These are phyloP conservation scores for Theristicus caerulescens DNA, from an alignment of 2,113 vertebrate species.

Conservation along the genomic window DNA sequence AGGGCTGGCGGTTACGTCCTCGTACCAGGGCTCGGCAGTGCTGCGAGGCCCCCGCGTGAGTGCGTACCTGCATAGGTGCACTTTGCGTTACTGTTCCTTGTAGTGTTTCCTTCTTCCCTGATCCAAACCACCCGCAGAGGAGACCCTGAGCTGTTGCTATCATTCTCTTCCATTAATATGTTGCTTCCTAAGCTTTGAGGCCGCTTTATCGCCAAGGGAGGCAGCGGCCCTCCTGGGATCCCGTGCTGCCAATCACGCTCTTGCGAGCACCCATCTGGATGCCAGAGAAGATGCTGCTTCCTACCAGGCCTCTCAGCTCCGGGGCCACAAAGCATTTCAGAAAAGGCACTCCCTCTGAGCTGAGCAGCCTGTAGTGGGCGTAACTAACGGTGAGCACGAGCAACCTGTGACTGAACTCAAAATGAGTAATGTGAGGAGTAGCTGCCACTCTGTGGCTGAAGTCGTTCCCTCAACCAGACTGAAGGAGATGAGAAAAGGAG, in stretches of 20 bases:
- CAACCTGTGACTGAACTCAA: neutral
- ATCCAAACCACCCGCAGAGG: neutral
- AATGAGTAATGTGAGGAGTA: neutral
- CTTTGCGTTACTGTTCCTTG: fast-evolving
- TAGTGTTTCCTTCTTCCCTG: neutral
- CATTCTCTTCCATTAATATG: fast-evolving
- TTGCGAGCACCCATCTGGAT: neutral
- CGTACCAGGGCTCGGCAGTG: neutral
- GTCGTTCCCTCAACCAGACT: neutral
- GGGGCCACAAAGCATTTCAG: neutral
- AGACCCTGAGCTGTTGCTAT: neutral
- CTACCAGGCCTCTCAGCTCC: neutral
- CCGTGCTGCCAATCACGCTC: neutral
- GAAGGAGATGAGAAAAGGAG: neutral
- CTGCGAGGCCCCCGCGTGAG: neutral
- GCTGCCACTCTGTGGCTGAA: neutral
- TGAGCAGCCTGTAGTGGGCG: neutral
- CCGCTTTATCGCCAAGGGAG: neutral
- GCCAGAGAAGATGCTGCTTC: neutral
- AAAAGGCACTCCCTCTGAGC: neutral
- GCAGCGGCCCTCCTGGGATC: neutral
- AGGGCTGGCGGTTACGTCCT: fast-evolving
- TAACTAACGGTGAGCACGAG: neutral
- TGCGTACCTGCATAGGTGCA: fast-evolving
- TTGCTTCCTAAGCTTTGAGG: neutral